Evolutionary conservation across 2,888 invertebrate genomes (phyloP).

Genomic region (Acleris literana): DNA sequence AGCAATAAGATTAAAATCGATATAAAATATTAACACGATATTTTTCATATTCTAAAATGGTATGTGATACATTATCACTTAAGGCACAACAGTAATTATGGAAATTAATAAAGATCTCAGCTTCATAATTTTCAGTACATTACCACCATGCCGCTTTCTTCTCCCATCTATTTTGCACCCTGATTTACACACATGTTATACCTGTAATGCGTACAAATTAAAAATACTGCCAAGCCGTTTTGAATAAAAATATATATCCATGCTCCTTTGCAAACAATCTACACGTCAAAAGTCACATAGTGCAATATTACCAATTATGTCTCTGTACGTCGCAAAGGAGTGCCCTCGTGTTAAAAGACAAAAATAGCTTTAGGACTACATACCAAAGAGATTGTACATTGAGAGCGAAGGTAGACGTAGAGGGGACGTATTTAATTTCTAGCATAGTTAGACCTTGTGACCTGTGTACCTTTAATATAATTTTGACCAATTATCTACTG

Average conservation of each 20-base stretch:
- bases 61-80: constrained; percentile 76
- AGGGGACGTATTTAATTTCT: constrained; percentile 74
- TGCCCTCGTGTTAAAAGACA: constrained; percentile 70
- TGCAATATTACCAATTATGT: constrained; percentile 39
- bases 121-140: constrained; percentile 37
- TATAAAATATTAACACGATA: constrained; percentile 55
- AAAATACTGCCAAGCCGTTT: constrained; percentile 37
- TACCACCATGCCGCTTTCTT: constrained; percentile 21
- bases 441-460: constrained; percentile 72
- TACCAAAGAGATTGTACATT: constrained; percentile 83
- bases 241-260: constrained; percentile 27
- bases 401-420: constrained; percentile 69
- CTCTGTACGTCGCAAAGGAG: constrained; percentile 59
- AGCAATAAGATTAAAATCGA: constrained; percentile 65
- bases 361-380: constrained; percentile 77
- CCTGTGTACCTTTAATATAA: constrained; percentile 62
- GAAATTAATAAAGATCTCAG: constrained; percentile 50
- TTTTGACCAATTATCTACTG: constrained; percentile 68
- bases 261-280: constrained; percentile 56
- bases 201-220: constrained; percentile 44
- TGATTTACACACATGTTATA: constrained; percentile 30
- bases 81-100: constrained; percentile 45
- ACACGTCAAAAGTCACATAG: constrained; percentile 44
- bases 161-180: constrained; percentile 38
- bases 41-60: constrained; percentile 77